These are phyloP conservation scores for Malurus leucopterus DNA, from an alignment of 2,797 vertebrate genomes.

Conservation along the genomic window DNA sequence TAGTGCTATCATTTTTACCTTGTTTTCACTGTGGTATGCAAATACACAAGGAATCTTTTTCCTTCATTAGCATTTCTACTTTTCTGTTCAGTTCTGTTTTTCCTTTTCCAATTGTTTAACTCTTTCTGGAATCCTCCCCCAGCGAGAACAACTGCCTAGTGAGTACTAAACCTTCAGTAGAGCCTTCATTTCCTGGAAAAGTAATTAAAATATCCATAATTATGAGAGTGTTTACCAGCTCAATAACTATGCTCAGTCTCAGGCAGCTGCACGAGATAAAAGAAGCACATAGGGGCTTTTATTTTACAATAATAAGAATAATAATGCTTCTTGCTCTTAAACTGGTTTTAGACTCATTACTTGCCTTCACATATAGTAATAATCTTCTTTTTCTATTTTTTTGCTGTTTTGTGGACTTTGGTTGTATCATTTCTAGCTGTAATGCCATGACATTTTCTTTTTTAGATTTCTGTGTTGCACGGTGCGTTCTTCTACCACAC, in stretches of 20 bases:
- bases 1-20: neutral
- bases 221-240: neutral
- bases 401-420: neutral
- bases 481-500: neutral
- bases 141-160: fast-evolving
- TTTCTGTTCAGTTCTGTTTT: neutral
- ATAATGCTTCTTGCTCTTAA: neutral
- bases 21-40: neutral
- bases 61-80: neutral
- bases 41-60: neutral
- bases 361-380: neutral
- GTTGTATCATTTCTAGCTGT: neutral
- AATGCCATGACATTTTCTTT: neutral
- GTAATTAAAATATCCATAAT: neutral
- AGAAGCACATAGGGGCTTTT: neutral
- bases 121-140: neutral
- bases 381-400: neutral
- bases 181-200: neutral
- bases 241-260: neutral
- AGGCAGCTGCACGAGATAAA: neutral
- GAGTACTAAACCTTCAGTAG: neutral
- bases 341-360: neutral
- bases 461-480: neutral
- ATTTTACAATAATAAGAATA: neutral
- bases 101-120: neutral